These are phyloP conservation scores for Bradysia coprophila DNA, from an alignment of 1,140 invertebrate species.

Conservation along the genomic window DNA sequence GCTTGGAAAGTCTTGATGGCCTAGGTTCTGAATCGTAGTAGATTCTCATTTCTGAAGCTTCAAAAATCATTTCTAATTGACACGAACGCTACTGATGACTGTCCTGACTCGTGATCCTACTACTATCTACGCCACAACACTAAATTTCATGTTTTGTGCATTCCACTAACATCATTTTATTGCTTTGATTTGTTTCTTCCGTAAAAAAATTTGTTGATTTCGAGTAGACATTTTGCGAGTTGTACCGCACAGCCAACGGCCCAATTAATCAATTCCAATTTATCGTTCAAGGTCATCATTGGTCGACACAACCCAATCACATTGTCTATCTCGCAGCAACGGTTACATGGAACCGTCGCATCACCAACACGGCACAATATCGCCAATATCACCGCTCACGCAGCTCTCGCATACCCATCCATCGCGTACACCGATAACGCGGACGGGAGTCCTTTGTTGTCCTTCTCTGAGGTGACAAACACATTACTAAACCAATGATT, in stretches of 20 bases:
- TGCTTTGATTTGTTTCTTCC: background rate
- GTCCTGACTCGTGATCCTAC: too few relatives aligned
- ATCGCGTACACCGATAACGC: constrained; percentile 28
- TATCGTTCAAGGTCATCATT: constrained; percentile 2
- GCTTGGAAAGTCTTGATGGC: too few relatives aligned
- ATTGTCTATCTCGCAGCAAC: constrained; percentile 10
- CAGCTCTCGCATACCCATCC: constrained; percentile 10
- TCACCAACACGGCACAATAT: constrained; percentile 5
- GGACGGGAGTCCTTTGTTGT: constrained; percentile 60
- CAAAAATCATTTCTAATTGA: too few relatives aligned
- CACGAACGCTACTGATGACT: too few relatives aligned
- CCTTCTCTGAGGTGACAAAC: constrained; percentile 69
- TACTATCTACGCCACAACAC: background rate
- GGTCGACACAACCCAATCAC: constrained; percentile 7
- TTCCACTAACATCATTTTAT: background rate
- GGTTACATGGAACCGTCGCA: constrained; percentile 23
- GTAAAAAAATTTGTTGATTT: too few relatives aligned
- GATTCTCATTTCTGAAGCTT: too few relatives aligned
- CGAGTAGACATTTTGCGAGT: too few relatives aligned
- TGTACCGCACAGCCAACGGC: too few relatives aligned
- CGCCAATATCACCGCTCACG: constrained; percentile 28
- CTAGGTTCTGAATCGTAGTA: too few relatives aligned
- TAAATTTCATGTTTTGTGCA: background rate
- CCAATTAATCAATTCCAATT: too few relatives aligned
- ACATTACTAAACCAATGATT: constrained; percentile 55